These are phyloP conservation scores for Chelidonichthys spinosus DNA, from an alignment of 2,797 vertebrate genomes.

Conservation along the genomic window DNA sequence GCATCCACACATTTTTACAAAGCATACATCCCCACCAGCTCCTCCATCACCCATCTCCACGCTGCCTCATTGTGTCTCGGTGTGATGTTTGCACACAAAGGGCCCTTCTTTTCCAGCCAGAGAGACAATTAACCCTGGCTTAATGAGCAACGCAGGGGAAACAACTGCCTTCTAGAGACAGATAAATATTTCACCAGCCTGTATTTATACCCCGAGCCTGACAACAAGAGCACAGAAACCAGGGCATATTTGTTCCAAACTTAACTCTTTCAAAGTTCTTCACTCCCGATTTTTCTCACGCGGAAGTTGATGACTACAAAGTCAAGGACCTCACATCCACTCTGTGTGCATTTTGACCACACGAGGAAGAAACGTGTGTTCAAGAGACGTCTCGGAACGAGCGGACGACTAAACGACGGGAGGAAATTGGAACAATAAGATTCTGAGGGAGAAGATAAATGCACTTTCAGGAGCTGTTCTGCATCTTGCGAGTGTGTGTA, in stretches of 20 bases:
- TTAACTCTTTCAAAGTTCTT: constrained; percentile 45
- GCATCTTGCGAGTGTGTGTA: constrained; percentile 47
- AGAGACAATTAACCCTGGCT: constrained; percentile 75
- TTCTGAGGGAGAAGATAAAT: constrained; percentile 21
- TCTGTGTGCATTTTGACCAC: constrained; percentile 16
- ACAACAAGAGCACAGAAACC: constrained; percentile 57
- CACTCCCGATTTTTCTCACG: constrained; percentile 10
- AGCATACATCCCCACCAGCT: constrained; percentile 5
- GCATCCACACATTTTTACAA: constrained; percentile 7
- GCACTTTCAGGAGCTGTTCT: constrained; percentile 42
- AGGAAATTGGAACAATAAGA: not conserved
- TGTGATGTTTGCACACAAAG: constrained; percentile 40
- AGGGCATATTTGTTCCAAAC: constrained; percentile 54
- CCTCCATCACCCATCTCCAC: constrained; percentile 20
- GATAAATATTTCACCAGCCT: constrained; percentile 76
- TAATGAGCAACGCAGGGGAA: constrained; percentile 69
- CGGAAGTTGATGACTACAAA: constrained; percentile 6
- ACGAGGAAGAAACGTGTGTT: not conserved
- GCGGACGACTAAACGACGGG: not conserved
- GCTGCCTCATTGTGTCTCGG: constrained; percentile 36
- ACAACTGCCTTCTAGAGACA: constrained; percentile 59
- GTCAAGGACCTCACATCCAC: not conserved
- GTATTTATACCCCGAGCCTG: constrained; percentile 65
- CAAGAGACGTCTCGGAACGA: not conserved
- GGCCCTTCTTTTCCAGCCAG: constrained; percentile 51